Evolutionary conservation across 2,113 vertebrate species (phyloP), one percentile per base, ranked within the genome.

Genomic region (Triplophysa rosa): DNA sequence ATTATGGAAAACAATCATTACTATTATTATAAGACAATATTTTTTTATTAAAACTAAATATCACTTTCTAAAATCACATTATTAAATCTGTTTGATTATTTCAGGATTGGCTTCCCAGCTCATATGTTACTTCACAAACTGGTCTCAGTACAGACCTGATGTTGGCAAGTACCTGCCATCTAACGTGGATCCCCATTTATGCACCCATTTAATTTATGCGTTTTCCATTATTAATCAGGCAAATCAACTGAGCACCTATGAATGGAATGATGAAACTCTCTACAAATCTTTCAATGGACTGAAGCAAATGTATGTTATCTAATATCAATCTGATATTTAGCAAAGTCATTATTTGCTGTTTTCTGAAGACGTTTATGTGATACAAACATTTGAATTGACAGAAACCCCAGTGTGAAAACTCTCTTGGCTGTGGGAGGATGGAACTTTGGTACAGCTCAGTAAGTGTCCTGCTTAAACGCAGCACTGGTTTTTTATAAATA

Each of bases 91-190:
- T 24, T 13, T 0, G 40, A 72, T 47, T 61, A 8, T 33, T 52
- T 56, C 79, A 95, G 95, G 87, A 58, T 87, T 90, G 76, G 91
- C 93, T 49, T 94, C 89, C 73, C 88, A 93, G 84, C 90, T 96
- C 71, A 88, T 88, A 68, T 96, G 95, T 58, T 96, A 96, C 87
- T 95, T 95, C 86, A 94, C 91, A 85, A 96, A 93, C 92, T 95
- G 94, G 95, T 91, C 93, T 82, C 95, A 95, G 86, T 94, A 95
- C 66, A 86, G 92, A 70, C 89, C 92, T 1, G 91, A 88, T 0
- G 1, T n/a, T 52, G 92, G 92, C 0, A 89, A 2, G 4, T 94
- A 68, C 84, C 78, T 86, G 19, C 93, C 94, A 0, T 83, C 86
- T 0, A 87, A 94, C 10, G 81, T 95, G 0, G 89, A 95, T 82